A percentile compares a stretch with the other conserved stretches of the same genome.
Evolutionary conservation across 1,140 invertebrate species (phyloP).

Genomic region (Lepidurus apus): DNA sequence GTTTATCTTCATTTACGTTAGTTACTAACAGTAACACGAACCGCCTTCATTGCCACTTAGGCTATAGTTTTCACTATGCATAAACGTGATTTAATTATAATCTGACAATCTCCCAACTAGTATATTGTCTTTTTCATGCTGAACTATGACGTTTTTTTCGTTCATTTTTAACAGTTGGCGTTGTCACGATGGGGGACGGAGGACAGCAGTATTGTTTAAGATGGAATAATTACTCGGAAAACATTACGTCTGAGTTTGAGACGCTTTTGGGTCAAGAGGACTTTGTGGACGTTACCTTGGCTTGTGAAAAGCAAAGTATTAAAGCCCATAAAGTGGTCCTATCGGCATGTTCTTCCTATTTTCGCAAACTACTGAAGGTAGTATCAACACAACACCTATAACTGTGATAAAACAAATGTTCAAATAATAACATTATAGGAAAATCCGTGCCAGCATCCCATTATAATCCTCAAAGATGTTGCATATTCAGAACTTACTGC

Average conservation of each 20-base stretch:
- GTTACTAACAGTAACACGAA: too few species aligned
- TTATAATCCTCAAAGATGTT: constrained; percentile 52
- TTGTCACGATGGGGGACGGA: constrained; percentile 8
- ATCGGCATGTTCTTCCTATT: constrained; percentile 74
- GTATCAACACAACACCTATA: background rate
- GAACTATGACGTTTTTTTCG: background rate
- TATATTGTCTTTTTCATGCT: too few species aligned
- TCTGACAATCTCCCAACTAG: too few species aligned
- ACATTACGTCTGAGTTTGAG: constrained; percentile 69
- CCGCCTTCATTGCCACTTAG: too few species aligned
- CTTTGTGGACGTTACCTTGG: constrained; percentile 77
- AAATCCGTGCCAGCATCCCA: constrained; percentile 52
- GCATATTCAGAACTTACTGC: constrained; percentile 48
- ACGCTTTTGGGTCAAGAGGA: constrained; percentile 67
- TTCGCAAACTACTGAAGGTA: constrained; percentile 46
- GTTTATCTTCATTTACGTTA: too few species aligned
- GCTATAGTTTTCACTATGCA: too few species aligned
- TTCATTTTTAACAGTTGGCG: background rate
- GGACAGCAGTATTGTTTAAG: constrained; percentile 63
- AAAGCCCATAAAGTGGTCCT: constrained; percentile 75
- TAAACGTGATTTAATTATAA: too few species aligned
- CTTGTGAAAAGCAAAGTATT: constrained; percentile 68
- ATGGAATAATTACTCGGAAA: constrained; percentile 70
- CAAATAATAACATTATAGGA: constrained; percentile 42
- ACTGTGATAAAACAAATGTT: background rate